Evolutionary conservation across 2,797 vertebrate species (phyloP), one percentile per base, ranked within the genome.

Genomic region (Pelobates cultripes): DNA sequence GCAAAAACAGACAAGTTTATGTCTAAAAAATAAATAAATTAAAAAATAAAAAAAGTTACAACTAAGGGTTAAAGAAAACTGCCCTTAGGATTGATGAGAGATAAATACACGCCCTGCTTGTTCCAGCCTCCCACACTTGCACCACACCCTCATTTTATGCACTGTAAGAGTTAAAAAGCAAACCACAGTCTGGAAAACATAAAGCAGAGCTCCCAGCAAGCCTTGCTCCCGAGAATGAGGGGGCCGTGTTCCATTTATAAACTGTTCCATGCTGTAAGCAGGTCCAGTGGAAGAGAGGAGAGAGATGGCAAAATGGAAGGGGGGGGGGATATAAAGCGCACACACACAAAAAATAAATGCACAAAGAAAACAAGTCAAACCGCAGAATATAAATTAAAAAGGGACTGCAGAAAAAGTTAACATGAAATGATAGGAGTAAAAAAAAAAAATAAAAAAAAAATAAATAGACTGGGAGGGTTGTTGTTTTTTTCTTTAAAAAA

Each of bases 241-340:
- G 88, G 89, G 88, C 86, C 88, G 84, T 86, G 88, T 89, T 93
- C 86, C 89, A 87, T 90, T 90, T 91, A 90, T 88, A 84, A 91
- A 92, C 87, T 86, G 89, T 88, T 93, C 90, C 86, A 88, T 87
- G 76, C 82, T 87, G 86, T 87, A 88, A 91, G 87, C 84, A 80
- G 83, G 86, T 85, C 86, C 88, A 89, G 89, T 88, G 88, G 88
- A 88, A 89, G 87, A 87, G 86, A 86, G 43, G 82, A 82, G 78
- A 82, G 68, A 53, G 43, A 67, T n/a, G 8, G 43, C 41, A 57
- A 77, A 7, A 67, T 3, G 17, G 12, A 67, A 68, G 40, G 28
- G 9, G 4, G 17, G 9, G 4, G 28, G 41, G 41, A n/a, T 7
- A 75, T 1, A 28, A 41, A 7, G 1, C 17, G 61, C 45, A 68